These are phyloP conservation scores for Osmerus eperlanus DNA, from an alignment of 2,113 vertebrate genomes.

Conservation along the genomic window DNA sequence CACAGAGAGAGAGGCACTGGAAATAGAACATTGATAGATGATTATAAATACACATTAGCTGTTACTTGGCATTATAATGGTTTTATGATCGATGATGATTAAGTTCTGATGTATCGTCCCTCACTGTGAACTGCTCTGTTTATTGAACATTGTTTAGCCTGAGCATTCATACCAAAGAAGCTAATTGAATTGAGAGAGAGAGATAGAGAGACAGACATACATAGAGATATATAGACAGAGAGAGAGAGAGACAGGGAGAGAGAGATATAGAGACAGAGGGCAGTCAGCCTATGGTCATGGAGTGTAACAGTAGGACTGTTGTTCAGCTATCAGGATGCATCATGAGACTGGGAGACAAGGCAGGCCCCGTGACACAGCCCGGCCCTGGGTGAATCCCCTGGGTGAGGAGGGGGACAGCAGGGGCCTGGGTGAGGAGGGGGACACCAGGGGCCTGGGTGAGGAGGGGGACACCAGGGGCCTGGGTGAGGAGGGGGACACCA, in stretches of 20 bases:
- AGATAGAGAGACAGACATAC: neutral
- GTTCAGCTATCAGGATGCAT: conserved; percentile 47
- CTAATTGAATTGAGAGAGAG: neutral
- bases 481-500: neutral
- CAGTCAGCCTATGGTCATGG: neutral
- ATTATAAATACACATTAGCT: conserved; percentile 13
- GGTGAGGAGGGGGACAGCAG: neutral
- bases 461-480: too few species aligned
- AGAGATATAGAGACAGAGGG: neutral
- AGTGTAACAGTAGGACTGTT: conserved; percentile 32
- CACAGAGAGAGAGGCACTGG: neutral
- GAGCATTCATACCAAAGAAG: conserved; percentile 1
- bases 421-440: too few species aligned
- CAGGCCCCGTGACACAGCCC: too few species aligned
- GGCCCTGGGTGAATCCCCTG: neutral
- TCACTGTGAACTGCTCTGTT: too few species aligned
- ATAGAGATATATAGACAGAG: neutral
- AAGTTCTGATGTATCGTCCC: too few species aligned
- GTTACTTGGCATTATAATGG: neutral
- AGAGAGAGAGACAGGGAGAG: neutral
- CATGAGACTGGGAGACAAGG: conserved; percentile 46
- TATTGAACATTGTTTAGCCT: neutral
- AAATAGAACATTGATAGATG: neutral
- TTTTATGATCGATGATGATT: too few species aligned
- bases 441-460: too few species aligned